Conservation (phyloP, 1,140 invertebrate genomes). For the Atopsyche davidsoni region DNA sequence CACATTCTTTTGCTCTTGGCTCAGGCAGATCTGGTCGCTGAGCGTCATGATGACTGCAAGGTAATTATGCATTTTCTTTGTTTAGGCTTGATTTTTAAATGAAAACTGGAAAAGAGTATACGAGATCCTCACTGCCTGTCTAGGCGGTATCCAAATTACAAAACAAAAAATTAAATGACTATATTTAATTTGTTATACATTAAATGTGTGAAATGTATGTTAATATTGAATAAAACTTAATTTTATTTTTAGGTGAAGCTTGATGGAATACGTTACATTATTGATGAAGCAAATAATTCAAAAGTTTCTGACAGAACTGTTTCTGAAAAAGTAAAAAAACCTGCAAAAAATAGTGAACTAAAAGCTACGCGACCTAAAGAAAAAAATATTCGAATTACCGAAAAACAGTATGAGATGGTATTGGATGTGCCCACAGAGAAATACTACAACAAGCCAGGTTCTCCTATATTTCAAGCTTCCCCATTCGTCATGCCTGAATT, state of each 20-base stretch:
- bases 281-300: conserved; percentile 18
- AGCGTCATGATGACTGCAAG: conserved; percentile 24
- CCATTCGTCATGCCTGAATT: conserved; percentile 21
- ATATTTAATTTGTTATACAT: not conserved
- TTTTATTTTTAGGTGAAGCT: conserved; percentile 27
- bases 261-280: conserved; percentile 24
- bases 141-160: not conserved
- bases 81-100: not conserved
- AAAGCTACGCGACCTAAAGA: not conserved
- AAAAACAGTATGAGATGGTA: conserved; percentile 22
- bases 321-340: conserved; percentile 3
- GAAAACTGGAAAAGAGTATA: not conserved
- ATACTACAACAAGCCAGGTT: conserved; percentile 12
- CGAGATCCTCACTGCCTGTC: not conserved
- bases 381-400: not conserved
- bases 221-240: not conserved
- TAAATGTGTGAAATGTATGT: not conserved
- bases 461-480: conserved; percentile 21
- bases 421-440: conserved; percentile 20
- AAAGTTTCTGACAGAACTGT: not conserved
- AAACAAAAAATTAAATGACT: not conserved
- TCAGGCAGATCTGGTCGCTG: conserved; percentile 14
- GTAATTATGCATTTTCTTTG: not conserved
- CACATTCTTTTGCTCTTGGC: conserved; percentile 17
- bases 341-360: conserved; percentile 1